Evolutionary conservation across 2,888 invertebrate species (phyloP).

Genomic region (Asteroscopus sphinx): DNA sequence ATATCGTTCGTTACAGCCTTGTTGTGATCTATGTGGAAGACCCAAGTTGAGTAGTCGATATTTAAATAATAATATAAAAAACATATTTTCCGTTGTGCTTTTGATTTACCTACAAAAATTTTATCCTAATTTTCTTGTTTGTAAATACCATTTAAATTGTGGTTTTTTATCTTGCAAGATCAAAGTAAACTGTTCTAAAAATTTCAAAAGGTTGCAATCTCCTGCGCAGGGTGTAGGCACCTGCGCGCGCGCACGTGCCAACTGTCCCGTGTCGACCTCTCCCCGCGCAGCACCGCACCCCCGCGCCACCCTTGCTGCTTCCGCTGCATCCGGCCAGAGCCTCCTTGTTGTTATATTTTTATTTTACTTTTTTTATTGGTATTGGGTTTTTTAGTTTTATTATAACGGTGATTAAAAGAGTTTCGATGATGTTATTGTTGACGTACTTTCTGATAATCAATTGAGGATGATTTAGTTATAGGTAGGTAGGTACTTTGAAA

Average conservation of each 20-base stretch:
- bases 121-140: too few species aligned
- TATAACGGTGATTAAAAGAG: constrained; percentile 14
- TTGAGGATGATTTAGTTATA: too few species aligned
- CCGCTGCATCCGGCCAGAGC: constrained; percentile 74
- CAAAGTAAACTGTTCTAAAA: constrained; percentile 14
- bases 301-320: constrained; percentile 61
- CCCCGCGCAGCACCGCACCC: constrained; percentile 43
- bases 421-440: background rate
- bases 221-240: constrained; percentile 72
- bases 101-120: too few species aligned
- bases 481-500: too few species aligned
- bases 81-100: too few species aligned
- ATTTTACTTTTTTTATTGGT: constrained; percentile 42
- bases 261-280: constrained; percentile 75
- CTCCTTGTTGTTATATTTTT: constrained; percentile 49
- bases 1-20: too few species aligned
- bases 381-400: constrained; percentile 24
- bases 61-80: too few species aligned
- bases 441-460: too few species aligned
- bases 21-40: too few species aligned
- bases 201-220: constrained; percentile 51
- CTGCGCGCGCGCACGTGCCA: constrained; percentile 87
- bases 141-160: too few species aligned
- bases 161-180: background rate
- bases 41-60: too few species aligned